Percentiles rank a stretch among this genome's conserved stretches.
These are phyloP conservation scores for Hemiprocne comata DNA, from an alignment of 2,113 vertebrate species.

Conservation along the genomic window DNA sequence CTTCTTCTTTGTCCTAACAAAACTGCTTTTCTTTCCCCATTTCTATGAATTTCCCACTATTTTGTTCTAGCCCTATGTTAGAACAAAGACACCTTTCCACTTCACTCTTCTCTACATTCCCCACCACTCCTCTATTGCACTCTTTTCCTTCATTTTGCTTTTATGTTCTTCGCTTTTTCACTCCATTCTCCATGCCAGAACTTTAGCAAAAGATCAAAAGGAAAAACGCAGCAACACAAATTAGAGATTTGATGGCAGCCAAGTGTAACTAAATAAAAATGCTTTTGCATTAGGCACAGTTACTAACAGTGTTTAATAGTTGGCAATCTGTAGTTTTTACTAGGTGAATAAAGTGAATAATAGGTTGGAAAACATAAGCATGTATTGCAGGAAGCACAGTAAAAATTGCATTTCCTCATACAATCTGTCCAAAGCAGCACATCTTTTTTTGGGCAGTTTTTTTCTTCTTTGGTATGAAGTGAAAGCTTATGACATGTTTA, in stretches of 20 bases:
- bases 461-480: not conserved
- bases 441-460: not conserved
- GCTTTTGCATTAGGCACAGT: slow-evolving; percentile 47
- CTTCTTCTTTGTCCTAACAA: not conserved
- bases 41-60: not conserved
- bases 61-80: not conserved
- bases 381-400: not conserved
- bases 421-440: not conserved
- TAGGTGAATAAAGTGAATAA: slow-evolving; percentile 19
- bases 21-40: rapidly evolving
- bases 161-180: not conserved
- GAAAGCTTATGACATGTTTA: not conserved
- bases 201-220: slow-evolving; percentile 52
- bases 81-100: not conserved
- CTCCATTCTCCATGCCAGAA: slow-evolving; percentile 18
- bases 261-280: slow-evolving; percentile 61
- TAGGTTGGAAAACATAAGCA: not conserved
- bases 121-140: not conserved
- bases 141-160: not conserved
- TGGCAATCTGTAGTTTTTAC: slow-evolving; percentile 13
- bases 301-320: slow-evolving; percentile 39
- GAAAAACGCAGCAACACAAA: slow-evolving; percentile 17
- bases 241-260: slow-evolving; percentile 40
- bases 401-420: not conserved
- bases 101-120: not conserved